Evolutionary conservation across 2,797 vertebrate species (phyloP), one percentile per base, ranked within the genome.

Genomic region (Coregonus suidteri): DNA sequence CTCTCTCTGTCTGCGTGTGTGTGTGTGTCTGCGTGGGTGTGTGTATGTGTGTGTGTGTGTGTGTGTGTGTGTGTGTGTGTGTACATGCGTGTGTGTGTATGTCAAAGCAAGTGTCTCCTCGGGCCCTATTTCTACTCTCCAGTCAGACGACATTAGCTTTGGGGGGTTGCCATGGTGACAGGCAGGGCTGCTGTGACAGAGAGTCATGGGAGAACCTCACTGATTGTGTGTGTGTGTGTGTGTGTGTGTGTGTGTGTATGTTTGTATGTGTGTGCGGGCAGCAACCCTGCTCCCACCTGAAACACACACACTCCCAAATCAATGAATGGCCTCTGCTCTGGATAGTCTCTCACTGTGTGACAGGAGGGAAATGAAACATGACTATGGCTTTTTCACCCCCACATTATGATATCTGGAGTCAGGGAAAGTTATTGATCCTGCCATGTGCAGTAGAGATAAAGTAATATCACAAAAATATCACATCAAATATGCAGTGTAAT

Each of bases 101-200:
- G 56, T 76, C 76, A 77, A 64, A 68, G 82, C 77, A 83, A 83
- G 79, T 86, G 81, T 75, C 81, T 81, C 77, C 76, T 83, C 78
- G 62, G 62, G 79, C 78, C 73, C 62, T 59, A 81, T 88, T 86
- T 91, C 85, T 86, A 83, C 86, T 56, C 18, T 71, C n/a, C 51
- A 25, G 65, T 81, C 79, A 88, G 80, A 91, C 81, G 84, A 84
- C 83, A 86, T 89, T 89, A 88, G 90, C 87, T 91, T 90, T 88
- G 81, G 83, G 86, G 76, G 70, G 92, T 93, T 92, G 86, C 93
- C 90, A 92, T 94, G 89, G 92, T 84, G 91, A 94, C 89, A 76
- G 82, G 79, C 81, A 69, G 76, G 82, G 83, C 85, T 82, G 85
- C 78, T 54, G 81, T 92, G 87, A 87, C 89, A 87, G 80, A 82